A percentile compares a stretch with the other conserved stretches of the same genome.
Evolutionary conservation across 2,888 invertebrate species (phyloP).

Genomic region (Cataglyphis altisquamis): DNA sequence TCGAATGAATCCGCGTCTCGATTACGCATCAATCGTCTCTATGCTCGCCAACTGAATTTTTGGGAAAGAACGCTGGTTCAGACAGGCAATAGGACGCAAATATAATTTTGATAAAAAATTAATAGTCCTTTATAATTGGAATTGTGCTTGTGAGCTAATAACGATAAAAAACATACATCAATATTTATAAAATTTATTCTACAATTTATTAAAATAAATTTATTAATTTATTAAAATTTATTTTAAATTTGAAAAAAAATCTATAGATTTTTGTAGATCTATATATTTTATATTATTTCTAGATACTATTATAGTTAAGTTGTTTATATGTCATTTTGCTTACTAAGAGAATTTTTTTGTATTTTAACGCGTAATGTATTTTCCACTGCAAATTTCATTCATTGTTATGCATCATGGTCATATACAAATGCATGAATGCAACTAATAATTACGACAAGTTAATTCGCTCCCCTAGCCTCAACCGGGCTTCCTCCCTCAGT

Average conservation of each 20-base stretch:
- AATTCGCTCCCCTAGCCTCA: constrained; percentile 37
- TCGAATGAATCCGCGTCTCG: constrained; percentile 23
- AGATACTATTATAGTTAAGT: background rate
- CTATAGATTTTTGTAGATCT: too few species aligned
- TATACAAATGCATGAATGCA: constrained; percentile 18
- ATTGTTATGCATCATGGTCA: constrained; percentile 20
- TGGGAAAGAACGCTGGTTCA: too few species aligned
- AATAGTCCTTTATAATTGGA: background rate
- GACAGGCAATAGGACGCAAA: background rate
- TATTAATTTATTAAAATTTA: background rate
- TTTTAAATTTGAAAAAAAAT: background rate
- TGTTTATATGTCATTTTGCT: background rate
- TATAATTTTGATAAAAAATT: background rate
- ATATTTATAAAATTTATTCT: background rate
- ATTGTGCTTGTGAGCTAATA: background rate
- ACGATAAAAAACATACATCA: background rate
- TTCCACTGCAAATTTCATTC: constrained; percentile 34
- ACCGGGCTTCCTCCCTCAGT: constrained; percentile 1
- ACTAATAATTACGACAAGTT: constrained; percentile 37
- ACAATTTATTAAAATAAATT: too few species aligned
- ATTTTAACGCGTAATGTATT: background rate
- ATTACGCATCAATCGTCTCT: constrained; percentile 32
- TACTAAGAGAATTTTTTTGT: background rate
- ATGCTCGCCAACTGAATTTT: constrained; percentile 8
- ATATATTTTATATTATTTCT: background rate